Evolutionary conservation across 2,888 invertebrate genomes (phyloP).

Genomic region (Notodonta dromedarius): DNA sequence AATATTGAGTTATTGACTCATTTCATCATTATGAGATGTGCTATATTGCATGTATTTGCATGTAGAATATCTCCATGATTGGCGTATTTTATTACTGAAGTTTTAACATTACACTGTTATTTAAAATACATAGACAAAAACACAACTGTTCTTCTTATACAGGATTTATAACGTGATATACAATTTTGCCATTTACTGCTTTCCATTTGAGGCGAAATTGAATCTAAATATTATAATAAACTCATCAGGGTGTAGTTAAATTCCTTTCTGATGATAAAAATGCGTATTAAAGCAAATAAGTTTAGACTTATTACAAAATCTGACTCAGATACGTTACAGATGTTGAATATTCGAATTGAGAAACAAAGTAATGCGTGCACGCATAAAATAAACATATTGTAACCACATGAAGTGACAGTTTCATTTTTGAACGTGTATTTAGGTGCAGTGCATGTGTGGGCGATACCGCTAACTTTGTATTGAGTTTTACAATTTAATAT

Average conservation of each 20-base stretch:
- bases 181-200: too few relatives aligned
- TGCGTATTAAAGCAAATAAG: not conserved
- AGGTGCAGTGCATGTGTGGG: conserved; percentile 15
- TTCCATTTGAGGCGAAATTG: too few relatives aligned
- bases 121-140: conserved; percentile 5
- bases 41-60: conserved; percentile 12
- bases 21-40: conserved; percentile 6
- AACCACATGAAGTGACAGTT: conserved; percentile 21
- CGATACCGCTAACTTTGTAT: conserved; percentile 9
- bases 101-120: conserved; percentile 12
- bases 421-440: conserved; percentile 27
- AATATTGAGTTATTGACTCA: conserved; percentile 11
- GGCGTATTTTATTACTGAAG: conserved; percentile 20
- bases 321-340: conserved; percentile 13
- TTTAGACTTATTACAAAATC: conserved; percentile 9
- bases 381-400: conserved; percentile 31
- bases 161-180: too few relatives aligned
- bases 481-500: conserved; percentile 1
- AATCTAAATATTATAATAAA: too few relatives aligned
- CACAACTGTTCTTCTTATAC: too few relatives aligned
- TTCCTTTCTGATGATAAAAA: too few relatives aligned
- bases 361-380: conserved; percentile 16
- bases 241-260: too few relatives aligned
- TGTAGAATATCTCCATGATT: conserved; percentile 12
- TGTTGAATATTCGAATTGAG: conserved; percentile 16